phyloP scores from a whole-genome alignment of 2,113 vertebrate genomes.

The Saguinus imperator region DNA sequence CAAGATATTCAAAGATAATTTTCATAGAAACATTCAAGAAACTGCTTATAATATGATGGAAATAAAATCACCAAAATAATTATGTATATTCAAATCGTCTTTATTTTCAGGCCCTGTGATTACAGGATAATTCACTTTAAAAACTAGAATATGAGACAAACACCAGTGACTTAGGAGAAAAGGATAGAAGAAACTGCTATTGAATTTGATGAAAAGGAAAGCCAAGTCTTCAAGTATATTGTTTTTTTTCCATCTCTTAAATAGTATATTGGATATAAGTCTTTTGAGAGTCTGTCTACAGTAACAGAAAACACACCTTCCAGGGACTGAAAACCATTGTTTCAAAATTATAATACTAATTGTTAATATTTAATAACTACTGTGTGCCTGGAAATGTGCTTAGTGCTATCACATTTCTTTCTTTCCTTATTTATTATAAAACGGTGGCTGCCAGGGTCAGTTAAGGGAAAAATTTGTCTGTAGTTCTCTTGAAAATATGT shows the following conservation, averaged over 20 bases:
- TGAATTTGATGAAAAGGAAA: neutral
- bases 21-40: neutral
- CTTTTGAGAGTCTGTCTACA: neutral
- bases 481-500: neutral
- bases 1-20: neutral
- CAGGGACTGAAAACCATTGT: neutral
- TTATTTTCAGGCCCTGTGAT: neutral
- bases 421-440: neutral
- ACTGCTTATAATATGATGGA: neutral
- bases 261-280: neutral
- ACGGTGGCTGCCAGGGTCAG: neutral
- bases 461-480: neutral
- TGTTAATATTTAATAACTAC: neutral
- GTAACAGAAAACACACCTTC: neutral
- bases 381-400: neutral
- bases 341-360: neutral
- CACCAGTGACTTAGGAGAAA: neutral
- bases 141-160: neutral
- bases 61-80: neutral
- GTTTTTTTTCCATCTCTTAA: neutral
- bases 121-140: neutral
- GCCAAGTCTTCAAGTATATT: neutral
- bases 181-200: neutral
- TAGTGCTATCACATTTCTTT: neutral
- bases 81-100: neutral